Base-by-base conservation (phyloP, 1,140 invertebrate genomes). In the Akabosia matsudoensis region DNA sequence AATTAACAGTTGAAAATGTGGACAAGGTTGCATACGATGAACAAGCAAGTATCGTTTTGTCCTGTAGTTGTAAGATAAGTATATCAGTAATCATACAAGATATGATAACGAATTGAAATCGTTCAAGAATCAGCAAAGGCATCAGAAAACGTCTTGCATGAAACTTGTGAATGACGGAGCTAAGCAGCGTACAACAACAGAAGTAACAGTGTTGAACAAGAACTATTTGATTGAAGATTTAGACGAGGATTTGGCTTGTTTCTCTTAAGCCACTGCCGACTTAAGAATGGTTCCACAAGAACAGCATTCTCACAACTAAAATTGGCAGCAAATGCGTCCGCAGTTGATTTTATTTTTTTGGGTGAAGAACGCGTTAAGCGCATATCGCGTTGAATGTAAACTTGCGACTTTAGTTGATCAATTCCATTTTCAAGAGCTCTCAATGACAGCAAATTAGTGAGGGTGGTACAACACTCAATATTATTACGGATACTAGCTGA, bases 1-100 rank as follows among this genome's bases (percentile, higher is more conserved):
- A 67, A 67, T 67, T 67, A 67, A 67, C 61, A 67, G n/a, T n/a
- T n/a, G 61, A 67, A 67, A 61, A 67, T 67, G 61, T 67, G 61
- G 61, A 67, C 61, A 67, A 67, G 61, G 61, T 67, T 67, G 28
- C 61, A n/a, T 45, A 22, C 54, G 37, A 7, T 7, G 4, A n/a
- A 56, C 24, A 56, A 4, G 54, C 18, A 56, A 7, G 22, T 56
- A 56, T 45, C 7, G 37, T 45, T 18, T 45, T 45, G 37, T 45
- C 37, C 7, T 45, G 7, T 45, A n/a, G 7, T 45, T 45, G 7
- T 45, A 45, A 7, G 37, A 45, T 45, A 45, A 45, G 37, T 45
- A 45, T 45, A 45, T 45, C 37, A 45, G 18, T 18, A 45, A 56
- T 45, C 18, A 45, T 45, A 45, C 18, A 45, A 45, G 37, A 10